Percentiles rank a stretch among this genome's conserved stretches.
These are phyloP conservation scores for Penaeus monodon DNA, from an alignment of 2,888 invertebrate genomes.

Conservation along the genomic window DNA sequence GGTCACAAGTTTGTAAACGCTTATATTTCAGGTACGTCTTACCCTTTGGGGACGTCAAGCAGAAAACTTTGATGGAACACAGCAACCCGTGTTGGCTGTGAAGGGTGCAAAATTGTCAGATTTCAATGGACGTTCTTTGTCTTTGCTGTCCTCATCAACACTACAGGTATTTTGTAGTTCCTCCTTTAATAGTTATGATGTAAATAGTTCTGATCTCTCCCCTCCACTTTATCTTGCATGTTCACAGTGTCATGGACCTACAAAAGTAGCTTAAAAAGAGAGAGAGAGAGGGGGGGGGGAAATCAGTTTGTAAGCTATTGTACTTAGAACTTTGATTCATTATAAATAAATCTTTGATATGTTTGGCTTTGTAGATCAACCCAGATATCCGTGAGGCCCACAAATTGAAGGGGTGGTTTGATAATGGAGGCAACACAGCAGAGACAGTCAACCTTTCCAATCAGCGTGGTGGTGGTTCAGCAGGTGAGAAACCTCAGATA, in stretches of 20 bases:
- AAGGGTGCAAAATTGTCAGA: conserved; percentile 88
- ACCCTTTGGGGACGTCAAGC: conserved; percentile 97
- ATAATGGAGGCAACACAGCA: conserved; percentile 79
- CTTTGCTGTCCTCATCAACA: conserved; percentile 69
- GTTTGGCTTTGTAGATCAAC: conserved; percentile 78
- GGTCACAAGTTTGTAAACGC: too few species aligned
- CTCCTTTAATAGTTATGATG: too few species aligned
- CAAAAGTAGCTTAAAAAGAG: too few species aligned
- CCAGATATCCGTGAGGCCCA: conserved; percentile 90
- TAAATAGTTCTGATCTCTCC: too few species aligned
- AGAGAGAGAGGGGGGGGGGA: too few species aligned
- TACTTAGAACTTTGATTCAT: too few species aligned
- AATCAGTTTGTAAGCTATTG: too few species aligned
- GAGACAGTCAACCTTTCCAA: conserved; percentile 73
- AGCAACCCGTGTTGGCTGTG: conserved; percentile 85
- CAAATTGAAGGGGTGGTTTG: conserved; percentile 92
- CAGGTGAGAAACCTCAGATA: conserved; percentile 4
- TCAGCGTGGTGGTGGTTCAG: conserved; percentile 67
- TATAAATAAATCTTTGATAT: background rate
- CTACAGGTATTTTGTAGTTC: conserved; percentile 64
- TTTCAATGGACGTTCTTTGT: conserved; percentile 79
- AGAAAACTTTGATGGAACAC: conserved; percentile 83
- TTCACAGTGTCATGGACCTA: too few species aligned
- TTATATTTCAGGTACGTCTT: conserved; percentile 70
- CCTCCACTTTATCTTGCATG: too few species aligned